These are phyloP conservation scores for Macrotis lagotis DNA, from an alignment of 2,113 vertebrate genomes.

Conservation along the genomic window DNA sequence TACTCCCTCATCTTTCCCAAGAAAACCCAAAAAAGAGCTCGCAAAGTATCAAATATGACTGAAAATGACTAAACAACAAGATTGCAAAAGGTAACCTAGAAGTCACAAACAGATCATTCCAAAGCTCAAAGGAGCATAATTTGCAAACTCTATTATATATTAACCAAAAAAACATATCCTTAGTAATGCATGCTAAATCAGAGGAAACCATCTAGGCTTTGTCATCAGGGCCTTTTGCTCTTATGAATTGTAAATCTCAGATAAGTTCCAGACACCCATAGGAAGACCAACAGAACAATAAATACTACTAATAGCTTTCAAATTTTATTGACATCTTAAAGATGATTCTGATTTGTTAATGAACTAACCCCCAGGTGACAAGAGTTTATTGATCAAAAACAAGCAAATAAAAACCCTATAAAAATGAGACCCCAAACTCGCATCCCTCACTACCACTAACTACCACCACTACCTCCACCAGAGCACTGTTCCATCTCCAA, in stretches of 20 bases:
- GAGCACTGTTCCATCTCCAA: not conserved
- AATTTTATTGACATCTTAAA: not conserved
- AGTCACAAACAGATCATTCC: not conserved
- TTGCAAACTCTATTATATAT: not conserved
- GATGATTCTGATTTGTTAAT: not conserved
- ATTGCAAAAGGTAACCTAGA: not conserved
- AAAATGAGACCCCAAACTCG: not conserved
- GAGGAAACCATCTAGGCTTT: too few species aligned
- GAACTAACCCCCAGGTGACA: not conserved
- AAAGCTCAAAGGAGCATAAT: not conserved
- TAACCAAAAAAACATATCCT: not conserved
- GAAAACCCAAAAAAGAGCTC: not conserved
- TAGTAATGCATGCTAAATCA: too few species aligned
- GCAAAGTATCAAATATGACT: not conserved
- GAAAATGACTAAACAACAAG: not conserved
- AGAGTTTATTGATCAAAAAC: not conserved
- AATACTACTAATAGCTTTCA: not conserved
- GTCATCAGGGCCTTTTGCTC: too few species aligned
- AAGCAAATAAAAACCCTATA: too few species aligned
- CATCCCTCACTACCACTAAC: too few species aligned
- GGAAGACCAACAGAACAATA: not conserved
- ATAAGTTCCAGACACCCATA: not conserved
- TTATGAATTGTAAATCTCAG: too few species aligned
- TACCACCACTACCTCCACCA: not conserved
- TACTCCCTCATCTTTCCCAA: not conserved